Percentiles rank a stretch among this genome's conserved stretches.
phyloP scores from a whole-genome alignment of 2,888 invertebrate genomes.

The Fragum sueziense region DNA sequence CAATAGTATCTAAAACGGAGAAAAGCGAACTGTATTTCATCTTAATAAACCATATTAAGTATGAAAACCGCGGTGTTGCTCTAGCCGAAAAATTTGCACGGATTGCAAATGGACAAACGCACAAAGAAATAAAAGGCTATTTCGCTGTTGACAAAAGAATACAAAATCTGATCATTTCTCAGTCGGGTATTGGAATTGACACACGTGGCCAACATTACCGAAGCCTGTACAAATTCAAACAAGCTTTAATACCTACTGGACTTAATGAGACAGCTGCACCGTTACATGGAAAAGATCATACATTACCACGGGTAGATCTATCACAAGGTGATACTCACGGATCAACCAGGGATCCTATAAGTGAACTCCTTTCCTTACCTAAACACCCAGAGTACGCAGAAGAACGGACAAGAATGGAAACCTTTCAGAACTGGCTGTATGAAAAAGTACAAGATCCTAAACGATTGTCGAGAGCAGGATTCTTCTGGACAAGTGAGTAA shows the following conservation, averaged over 20 bases:
- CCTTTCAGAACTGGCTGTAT: neutral
- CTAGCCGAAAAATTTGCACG: neutral
- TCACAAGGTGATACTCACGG: neutral
- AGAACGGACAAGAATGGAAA: neutral
- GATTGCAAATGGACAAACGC: neutral
- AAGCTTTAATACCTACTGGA: neutral
- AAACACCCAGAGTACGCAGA: neutral
- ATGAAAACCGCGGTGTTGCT: neutral
- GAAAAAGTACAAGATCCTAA: neutral
- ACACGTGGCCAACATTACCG: too few species aligned
- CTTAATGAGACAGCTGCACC: neutral
- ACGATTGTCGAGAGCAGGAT: neutral
- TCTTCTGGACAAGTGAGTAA: neutral
- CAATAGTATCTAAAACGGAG: neutral
- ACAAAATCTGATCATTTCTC: neutral
- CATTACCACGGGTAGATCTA: neutral
- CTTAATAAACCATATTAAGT: neutral
- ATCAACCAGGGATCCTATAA: neutral
- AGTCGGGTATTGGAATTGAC: too few species aligned
- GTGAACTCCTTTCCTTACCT: neutral
- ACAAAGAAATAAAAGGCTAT: neutral
- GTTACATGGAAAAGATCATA: neutral
- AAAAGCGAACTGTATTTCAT: neutral
- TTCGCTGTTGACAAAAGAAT: neutral
- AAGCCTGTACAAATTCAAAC: too few species aligned